Evolutionary conservation across 2,797 vertebrate species (phyloP), one percentile per base, ranked within the genome.

Genomic region (Xiphophorus birchmanni): DNA sequence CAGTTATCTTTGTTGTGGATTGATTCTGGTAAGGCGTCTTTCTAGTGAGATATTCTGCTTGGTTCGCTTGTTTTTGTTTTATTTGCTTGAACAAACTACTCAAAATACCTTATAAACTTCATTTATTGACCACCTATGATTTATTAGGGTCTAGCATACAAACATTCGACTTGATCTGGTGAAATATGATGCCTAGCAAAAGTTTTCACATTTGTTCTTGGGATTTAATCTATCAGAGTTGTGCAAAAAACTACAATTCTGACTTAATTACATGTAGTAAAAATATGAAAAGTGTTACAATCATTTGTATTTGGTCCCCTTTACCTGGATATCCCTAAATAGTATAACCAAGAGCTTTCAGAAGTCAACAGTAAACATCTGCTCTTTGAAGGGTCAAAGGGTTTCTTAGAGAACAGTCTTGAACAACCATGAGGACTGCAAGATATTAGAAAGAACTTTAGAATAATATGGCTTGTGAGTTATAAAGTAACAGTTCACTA

Each of bases 1-100:
- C 86, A 92, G 88, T 93, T 87, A 82, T 95, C 76, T 76, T 91
- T 95, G 86, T 91, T 90, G 87, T 91, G 93, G 94, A 95, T 87
- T 86, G 86, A 87, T 92, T 91, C 88, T 86, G 92, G 91, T 94
- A 96, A 95, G 93, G 89, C 86, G 92, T 73, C 81, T 78, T 89
- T 93, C 90, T 90, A 84, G 86, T 91, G 86, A 91, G 69, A 84
- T 85, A 74, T 93, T 94, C 89, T 90, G 91, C 95, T 95, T 92
- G 85, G 85, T 89, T 86, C 89, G 60, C 83, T 80, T 86, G 78
- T 89, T 26, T 71, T 71, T 44, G 40, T 90, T 35, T 77, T 73
- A 47, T 86, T 78, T 86, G 80, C 88, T 76, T 80, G 84, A 88
- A 63, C 69, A 80, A 37, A 77, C 84, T 67, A 67, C 78, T 75